Base-by-base conservation (phyloP, 2,113 vertebrate species). In the Anas platyrhynchos region DNA sequence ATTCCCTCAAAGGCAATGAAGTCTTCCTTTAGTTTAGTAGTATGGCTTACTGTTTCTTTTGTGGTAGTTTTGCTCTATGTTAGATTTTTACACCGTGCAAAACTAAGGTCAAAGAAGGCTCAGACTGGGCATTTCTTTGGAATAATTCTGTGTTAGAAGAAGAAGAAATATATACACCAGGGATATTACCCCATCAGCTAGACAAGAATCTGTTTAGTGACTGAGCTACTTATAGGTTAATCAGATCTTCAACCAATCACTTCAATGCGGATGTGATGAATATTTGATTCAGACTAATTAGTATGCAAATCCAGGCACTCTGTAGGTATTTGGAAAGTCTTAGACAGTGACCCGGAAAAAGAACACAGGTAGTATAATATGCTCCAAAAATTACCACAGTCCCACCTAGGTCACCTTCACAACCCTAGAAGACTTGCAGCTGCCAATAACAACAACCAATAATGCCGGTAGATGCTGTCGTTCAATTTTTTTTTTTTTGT, bases 211-310 rank as follows among this genome's bases (percentile, higher is more conserved):
- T 76, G 61, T 91, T 93, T 93, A 94, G 94, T 84, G 62, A 94
- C 68, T 72, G 52, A 90, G 54, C 73, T 80, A 65, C 88, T 82
- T 88, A 80, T 95, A 95, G 92, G 90, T 96, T 96, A 97, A 96
- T 93, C 94, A 92, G 86, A 95, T 93, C 80, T 82, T 79, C 80
- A 94, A 68, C 94, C 94, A 96, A 96, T 84, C 69, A 73, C 58
- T 73, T 95, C 96, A 82, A 88, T 48, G 69, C 0, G 0, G 66
- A 65, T 92, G 41, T 31, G 69, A 90, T 93, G 90, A 96, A 96
- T 96, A 90, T 81, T 78, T 92, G 86, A 95, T 92, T 94, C 38
- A 18, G 34, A 54, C 88, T 96, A 96, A 96, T 97, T 94, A 96
- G 73, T 73, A 96, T 1, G 11, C 86, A 88, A 96, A 95, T 84